Evolutionary conservation across 2,888 invertebrate genomes (phyloP).

Genomic region (Coecobrya sp.): DNA sequence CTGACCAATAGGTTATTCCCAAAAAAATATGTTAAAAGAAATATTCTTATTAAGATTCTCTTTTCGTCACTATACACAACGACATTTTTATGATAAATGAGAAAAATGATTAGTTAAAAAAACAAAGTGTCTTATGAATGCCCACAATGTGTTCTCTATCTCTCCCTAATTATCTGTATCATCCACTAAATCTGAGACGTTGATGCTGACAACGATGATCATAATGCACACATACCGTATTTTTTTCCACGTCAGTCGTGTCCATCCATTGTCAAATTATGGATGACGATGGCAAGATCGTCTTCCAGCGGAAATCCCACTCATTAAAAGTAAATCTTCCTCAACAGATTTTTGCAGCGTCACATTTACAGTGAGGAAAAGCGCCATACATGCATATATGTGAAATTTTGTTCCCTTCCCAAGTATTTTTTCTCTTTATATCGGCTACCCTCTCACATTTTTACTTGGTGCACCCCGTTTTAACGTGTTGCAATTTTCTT

Average conservation of each 20-base stretch:
- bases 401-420: no score
- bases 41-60: background rate
- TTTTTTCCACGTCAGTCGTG: constrained; percentile 31
- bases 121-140: constrained; percentile 9
- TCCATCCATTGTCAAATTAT: constrained; percentile 43
- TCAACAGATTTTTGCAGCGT: constrained; percentile 43
- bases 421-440: background rate
- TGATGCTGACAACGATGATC: background rate
- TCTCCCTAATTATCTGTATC: background rate
- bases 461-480: background rate
- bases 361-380: background rate
- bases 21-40: background rate
- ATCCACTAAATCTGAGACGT: background rate
- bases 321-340: constrained; percentile 71
- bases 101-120: constrained; percentile 68
- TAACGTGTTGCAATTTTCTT: constrained; percentile 66
- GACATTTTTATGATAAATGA: constrained; percentile 65
- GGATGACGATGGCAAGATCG: background rate
- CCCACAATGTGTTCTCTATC: constrained; percentile 4
- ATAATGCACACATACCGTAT: background rate
- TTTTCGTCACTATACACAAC: background rate
- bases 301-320: constrained; percentile 72
- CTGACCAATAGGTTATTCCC: constrained; percentile 1
- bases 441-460: background rate
- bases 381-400: background rate